Conservation (phyloP, 2,113 vertebrate species). For the Chloroceryle aenea region DNA sequence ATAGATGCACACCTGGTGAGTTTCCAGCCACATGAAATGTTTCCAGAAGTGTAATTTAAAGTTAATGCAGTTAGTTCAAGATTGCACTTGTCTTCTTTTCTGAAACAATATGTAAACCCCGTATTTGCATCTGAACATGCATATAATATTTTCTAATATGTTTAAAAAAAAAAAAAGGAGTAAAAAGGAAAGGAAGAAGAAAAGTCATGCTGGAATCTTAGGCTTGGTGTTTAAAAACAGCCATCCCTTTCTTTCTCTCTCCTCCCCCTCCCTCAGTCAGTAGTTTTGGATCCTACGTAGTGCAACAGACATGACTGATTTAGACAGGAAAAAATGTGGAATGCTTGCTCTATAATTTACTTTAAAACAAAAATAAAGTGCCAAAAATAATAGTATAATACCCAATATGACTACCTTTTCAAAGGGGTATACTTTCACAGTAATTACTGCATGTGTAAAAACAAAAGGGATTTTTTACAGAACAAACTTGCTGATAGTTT, state of each 20-base stretch:
- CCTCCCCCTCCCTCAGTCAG: background rate
- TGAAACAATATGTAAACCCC: background rate
- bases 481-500: background rate
- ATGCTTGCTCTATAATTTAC: background rate
- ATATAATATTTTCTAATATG: background rate
- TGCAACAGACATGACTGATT: background rate
- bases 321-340: background rate
- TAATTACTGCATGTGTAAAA: background rate
- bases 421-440: background rate
- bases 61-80: background rate
- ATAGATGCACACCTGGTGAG: background rate
- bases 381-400: background rate
- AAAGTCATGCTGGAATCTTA: background rate
- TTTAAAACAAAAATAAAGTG: conserved; percentile 28
- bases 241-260: background rate
- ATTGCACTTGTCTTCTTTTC: background rate
- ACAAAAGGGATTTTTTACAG: background rate
- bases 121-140: background rate
- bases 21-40: background rate
- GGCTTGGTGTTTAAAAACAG: background rate
- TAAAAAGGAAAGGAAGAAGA: too few species aligned
- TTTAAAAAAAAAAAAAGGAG: background rate
- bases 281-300: background rate
- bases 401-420: background rate
- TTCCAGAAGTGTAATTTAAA: background rate